Evolutionary conservation across 2,113 vertebrate genomes (phyloP).

Genomic region (Nycticebus coucang): DNA sequence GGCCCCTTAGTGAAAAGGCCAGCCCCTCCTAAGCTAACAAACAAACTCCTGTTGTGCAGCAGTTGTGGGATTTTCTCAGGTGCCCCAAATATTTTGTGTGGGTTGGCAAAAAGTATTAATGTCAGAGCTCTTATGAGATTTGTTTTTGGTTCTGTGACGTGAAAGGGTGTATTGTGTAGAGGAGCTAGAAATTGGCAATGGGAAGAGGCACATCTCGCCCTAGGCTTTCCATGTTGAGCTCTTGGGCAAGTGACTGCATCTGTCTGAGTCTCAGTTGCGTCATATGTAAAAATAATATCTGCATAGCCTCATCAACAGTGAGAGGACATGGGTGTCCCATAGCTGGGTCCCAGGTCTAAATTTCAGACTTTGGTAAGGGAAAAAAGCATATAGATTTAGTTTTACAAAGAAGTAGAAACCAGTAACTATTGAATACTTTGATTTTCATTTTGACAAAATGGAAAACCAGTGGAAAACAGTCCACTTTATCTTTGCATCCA

Average conservation of each 20-base stretch:
- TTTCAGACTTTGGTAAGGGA: neutral
- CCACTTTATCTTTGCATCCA: neutral
- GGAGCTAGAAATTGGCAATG: neutral
- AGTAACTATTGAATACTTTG: neutral
- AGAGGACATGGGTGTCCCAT: neutral
- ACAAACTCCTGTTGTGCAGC: neutral
- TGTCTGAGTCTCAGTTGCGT: neutral
- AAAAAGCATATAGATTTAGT: neutral
- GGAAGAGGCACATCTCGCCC: neutral
- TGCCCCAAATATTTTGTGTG: neutral
- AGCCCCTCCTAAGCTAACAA: neutral
- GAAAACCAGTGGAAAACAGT: neutral
- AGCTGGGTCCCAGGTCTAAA: neutral
- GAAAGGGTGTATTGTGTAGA: neutral
- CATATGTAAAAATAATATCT: neutral
- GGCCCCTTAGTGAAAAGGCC: neutral
- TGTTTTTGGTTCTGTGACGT: neutral
- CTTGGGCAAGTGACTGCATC: neutral
- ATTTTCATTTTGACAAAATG: neutral
- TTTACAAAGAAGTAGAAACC: neutral
- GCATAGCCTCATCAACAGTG: neutral
- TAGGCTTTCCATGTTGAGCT: neutral
- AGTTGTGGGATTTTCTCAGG: neutral
- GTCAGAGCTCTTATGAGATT: neutral
- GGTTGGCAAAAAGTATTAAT: neutral